Evolutionary conservation across 2,888 invertebrate species (phyloP).

Genomic region (Sinopyrophorus schimmeli): DNA sequence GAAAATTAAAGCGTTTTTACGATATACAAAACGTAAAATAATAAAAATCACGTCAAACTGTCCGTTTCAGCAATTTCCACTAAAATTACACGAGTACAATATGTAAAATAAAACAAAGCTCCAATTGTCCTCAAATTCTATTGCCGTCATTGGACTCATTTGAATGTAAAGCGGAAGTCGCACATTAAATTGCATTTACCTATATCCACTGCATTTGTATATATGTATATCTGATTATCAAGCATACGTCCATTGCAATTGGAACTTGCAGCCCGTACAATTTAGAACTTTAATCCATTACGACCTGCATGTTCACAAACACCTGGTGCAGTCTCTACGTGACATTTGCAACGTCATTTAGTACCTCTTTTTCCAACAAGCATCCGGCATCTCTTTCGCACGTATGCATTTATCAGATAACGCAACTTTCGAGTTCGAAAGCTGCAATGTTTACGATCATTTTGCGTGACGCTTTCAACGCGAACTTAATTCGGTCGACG

Average conservation of each 20-base stretch:
- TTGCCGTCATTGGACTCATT: conserved; percentile 2
- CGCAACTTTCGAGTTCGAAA: conserved; percentile 7
- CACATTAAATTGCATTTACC: conserved; percentile 13
- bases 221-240: conserved; percentile 3
- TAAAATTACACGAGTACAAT: no score
- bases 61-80: no score
- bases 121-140: conserved; percentile 5
- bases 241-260: conserved; percentile 8
- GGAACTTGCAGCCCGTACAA: conserved; percentile 6
- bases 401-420: conserved; percentile 9
- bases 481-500: conserved; percentile 7
- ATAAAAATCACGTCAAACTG: no score
- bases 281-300: conserved; percentile 23
- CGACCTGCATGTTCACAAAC: conserved; percentile 13
- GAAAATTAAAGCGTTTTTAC: no score
- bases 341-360: conserved; percentile 9
- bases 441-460: conserved; percentile 15
- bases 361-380: conserved; percentile 10
- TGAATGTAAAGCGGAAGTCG: conserved; percentile 8
- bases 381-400: neutral
- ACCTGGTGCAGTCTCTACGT: conserved; percentile 21
- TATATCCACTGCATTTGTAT: conserved; percentile 3
- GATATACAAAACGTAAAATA: no score
- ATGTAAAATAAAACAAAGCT: conserved; percentile 1
- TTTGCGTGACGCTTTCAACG: conserved; percentile 11